Conservation (phyloP, 2,797 vertebrate species). For the Salmo trutta region DNA sequence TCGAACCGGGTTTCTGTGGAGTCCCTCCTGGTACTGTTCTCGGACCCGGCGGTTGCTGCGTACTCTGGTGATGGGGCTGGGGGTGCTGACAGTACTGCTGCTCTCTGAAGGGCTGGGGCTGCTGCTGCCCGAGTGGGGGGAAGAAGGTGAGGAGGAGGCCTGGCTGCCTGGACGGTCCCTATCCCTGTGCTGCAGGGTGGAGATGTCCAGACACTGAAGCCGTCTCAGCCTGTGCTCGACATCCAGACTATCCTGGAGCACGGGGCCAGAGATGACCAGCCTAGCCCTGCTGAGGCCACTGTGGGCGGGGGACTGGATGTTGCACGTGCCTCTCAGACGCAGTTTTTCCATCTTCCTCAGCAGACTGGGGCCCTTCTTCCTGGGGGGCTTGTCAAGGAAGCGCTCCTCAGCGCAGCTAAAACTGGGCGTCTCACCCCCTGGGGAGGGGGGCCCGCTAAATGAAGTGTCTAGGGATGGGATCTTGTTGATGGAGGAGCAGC, state of each 20-base stretch:
- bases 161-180: slow-evolving; percentile 53
- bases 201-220: slow-evolving; percentile 69
- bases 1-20: slow-evolving; percentile 2
- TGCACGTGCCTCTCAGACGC: slow-evolving; percentile 62
- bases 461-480: slow-evolving; percentile 64
- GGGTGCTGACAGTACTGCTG: slow-evolving; percentile 78
- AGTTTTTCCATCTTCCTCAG: slow-evolving; percentile 87
- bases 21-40: slow-evolving; percentile 13
- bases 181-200: slow-evolving; percentile 54
- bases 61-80: slow-evolving; percentile 74
- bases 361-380: slow-evolving; percentile 76
- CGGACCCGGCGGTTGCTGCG: slow-evolving; percentile 62
- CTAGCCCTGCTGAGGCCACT: slow-evolving; percentile 30
- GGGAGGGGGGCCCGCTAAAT: slow-evolving; percentile 70
- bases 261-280: slow-evolving; percentile 71
- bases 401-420: slow-evolving; percentile 64
- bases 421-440: slow-evolving; percentile 52
- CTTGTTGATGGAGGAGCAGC: slow-evolving; percentile 73
- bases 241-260: slow-evolving; percentile 70
- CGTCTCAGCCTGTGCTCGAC: slow-evolving; percentile 70
- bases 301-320: slow-evolving; percentile 48
- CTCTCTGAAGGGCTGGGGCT: slow-evolving; percentile 74
- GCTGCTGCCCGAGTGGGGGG: slow-evolving; percentile 68
- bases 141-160: slow-evolving; percentile 60
- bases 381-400: slow-evolving; percentile 68